A percentile compares a stretch with the other conserved stretches of the same genome.
Conservation (phyloP, 2,888 invertebrate genomes). For the Rotaria magnacalcarata region DNA sequence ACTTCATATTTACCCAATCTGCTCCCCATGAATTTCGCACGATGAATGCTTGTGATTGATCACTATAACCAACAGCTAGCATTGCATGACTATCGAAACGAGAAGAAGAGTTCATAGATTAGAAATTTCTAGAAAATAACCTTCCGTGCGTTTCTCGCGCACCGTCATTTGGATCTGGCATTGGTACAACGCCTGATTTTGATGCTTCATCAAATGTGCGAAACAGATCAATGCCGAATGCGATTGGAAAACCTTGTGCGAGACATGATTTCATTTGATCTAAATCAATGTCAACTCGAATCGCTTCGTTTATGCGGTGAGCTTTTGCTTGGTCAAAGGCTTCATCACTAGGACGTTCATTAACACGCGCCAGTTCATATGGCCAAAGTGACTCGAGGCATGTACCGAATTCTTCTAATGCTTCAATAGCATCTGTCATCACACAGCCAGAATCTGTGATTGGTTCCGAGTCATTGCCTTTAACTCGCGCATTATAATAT, state of each 20-base stretch:
- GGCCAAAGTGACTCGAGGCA: constrained; percentile 17
- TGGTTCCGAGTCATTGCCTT: not conserved
- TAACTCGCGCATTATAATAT: not conserved
- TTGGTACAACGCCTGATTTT: not conserved
- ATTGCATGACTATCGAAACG: not conserved
- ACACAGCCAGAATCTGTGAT: not conserved
- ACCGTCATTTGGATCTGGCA: not conserved
- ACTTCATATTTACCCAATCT: not conserved
- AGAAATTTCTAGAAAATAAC: not conserved
- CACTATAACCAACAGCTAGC: constrained; percentile 13
- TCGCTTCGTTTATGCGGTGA: not conserved
- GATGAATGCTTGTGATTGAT: constrained; percentile 15
- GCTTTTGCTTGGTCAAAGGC: not conserved
- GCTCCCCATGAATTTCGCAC: constrained; percentile 22
- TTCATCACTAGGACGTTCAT: not conserved
- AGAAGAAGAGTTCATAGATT: not conserved
- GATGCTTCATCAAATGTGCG: not conserved
- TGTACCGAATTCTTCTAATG: constrained; percentile 19
- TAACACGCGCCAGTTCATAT: not conserved
- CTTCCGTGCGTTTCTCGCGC: not conserved
- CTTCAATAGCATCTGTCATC: not conserved
- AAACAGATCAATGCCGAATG: not conserved
- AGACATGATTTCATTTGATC: constrained; percentile 19
- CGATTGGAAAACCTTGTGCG: constrained; percentile 17
- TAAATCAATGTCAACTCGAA: not conserved